A percentile compares a stretch with the other conserved stretches of the same genome.
These are phyloP conservation scores for Formica aserva DNA, from an alignment of 2,888 invertebrate genomes.

Conservation along the genomic window DNA sequence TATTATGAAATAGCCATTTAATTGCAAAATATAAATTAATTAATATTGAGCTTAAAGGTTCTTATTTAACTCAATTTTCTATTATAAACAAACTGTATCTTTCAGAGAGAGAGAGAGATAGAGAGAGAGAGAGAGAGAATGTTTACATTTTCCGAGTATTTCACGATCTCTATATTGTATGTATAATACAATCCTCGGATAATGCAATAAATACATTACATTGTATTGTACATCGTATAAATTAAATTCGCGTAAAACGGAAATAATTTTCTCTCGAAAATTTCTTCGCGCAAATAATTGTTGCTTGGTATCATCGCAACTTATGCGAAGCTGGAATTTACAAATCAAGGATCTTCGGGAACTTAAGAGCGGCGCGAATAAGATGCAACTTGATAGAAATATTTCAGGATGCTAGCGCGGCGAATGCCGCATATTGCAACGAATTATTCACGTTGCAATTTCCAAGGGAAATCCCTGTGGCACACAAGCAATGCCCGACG, in stretches of 20 bases:
- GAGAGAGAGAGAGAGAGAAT: background rate
- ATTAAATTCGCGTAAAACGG: background rate
- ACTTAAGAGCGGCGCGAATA: conserved; percentile 6
- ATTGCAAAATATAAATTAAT: conserved; percentile 19
- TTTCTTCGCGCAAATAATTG: background rate
- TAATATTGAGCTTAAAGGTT: background rate
- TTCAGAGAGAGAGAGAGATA: background rate
- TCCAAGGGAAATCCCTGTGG: conserved; percentile 36
- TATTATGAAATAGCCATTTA: background rate
- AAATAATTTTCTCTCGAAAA: conserved; percentile 10
- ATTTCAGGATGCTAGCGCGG: conserved; percentile 9
- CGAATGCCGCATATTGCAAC: conserved; percentile 43
- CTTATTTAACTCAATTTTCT: background rate
- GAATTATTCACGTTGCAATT: conserved; percentile 56
- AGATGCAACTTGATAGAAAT: conserved; percentile 25
- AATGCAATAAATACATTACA: background rate
- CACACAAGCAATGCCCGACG: conserved; percentile 8
- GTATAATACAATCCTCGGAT: background rate
- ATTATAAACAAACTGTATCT: background rate
- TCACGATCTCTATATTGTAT: background rate
- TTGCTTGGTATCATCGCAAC: background rate
- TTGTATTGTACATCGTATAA: background rate
- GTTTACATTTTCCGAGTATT: background rate
- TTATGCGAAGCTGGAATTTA: background rate
- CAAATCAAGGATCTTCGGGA: background rate